Percentiles rank a stretch among this genome's conserved stretches.
phyloP scores from a whole-genome alignment of 1,140 invertebrate species.

The Doryteuthis pealeii region DNA sequence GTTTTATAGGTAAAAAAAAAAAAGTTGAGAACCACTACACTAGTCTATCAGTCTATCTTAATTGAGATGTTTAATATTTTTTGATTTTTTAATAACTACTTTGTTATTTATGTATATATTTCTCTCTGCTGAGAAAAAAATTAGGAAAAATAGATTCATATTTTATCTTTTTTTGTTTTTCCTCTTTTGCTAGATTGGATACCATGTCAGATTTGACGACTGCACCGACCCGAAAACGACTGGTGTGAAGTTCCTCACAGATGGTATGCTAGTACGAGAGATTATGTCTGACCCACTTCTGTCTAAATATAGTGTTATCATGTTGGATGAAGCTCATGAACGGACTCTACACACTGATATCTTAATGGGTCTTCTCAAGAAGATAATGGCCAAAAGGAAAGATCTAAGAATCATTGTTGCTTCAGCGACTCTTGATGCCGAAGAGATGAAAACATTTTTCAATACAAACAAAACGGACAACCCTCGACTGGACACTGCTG shows the following conservation, averaged over 20 bases:
- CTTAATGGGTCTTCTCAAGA: conserved; percentile 89
- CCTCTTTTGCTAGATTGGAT: conserved; percentile 66
- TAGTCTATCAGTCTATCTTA: too few relatives aligned
- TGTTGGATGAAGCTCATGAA: conserved; percentile 97
- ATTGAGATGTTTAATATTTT: too few relatives aligned
- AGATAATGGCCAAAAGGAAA: conserved; percentile 68
- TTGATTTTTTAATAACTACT: too few relatives aligned
- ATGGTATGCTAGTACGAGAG: conserved; percentile 91
- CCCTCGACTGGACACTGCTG: conserved; percentile 69
- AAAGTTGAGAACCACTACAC: too few relatives aligned
- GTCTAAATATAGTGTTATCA: conserved; percentile 81
- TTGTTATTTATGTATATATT: too few relatives aligned
- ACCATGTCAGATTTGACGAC: conserved; percentile 89
- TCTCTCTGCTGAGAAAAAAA: too few relatives aligned
- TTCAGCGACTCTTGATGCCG: conserved; percentile 93
- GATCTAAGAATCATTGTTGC: conserved; percentile 85
- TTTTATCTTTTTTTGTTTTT: neutral
- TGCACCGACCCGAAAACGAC: conserved; percentile 70
- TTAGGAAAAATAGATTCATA: too few relatives aligned
- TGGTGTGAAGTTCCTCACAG: conserved; percentile 94
- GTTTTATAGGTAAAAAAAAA: too few relatives aligned
- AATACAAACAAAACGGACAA: conserved; percentile 69
- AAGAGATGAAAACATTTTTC: conserved; percentile 82
- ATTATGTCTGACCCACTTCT: conserved; percentile 93
- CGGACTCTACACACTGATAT: conserved; percentile 91